Conservation (phyloP, 1,140 invertebrate genomes). For the Drosophila guanche region DNA sequence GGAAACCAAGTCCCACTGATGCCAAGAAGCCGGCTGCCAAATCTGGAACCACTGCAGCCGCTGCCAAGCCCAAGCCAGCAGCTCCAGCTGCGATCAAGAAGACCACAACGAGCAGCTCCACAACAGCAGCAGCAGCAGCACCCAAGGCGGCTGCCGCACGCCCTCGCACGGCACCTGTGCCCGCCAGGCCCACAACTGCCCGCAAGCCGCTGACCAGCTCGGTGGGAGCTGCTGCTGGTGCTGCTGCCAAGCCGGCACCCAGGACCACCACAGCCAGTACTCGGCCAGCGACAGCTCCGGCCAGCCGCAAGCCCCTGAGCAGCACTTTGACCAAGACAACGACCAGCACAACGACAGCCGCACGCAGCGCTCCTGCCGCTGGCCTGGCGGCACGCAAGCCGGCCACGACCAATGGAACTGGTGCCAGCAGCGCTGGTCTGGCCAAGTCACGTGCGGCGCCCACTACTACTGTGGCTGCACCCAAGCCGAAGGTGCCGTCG, state of each 20-base stretch:
- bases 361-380: slow-evolving; percentile 8
- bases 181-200: slow-evolving; percentile 9
- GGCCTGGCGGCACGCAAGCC: slow-evolving; percentile 36
- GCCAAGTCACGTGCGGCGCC: slow-evolving; percentile 34
- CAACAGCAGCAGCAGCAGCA: slow-evolving; percentile 18
- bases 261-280: slow-evolving; percentile 28
- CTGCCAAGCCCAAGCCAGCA: slow-evolving; percentile 43
- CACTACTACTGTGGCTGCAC: slow-evolving; percentile 14
- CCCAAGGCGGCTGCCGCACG: slow-evolving; percentile 40
- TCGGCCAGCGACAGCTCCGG: slow-evolving; percentile 56
- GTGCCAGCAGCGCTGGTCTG: slow-evolving; percentile 9
- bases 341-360: slow-evolving; percentile 7
- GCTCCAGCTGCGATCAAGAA: slow-evolving; percentile 32
- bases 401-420: slow-evolving; percentile 6
- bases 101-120: slow-evolving; percentile 16
- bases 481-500: slow-evolving; percentile 64
- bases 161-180: slow-evolving; percentile 65
- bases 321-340: slow-evolving; percentile 25
- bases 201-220: slow-evolving; percentile 59
- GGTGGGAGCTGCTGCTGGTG: slow-evolving; percentile 10
- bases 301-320: slow-evolving; percentile 21
- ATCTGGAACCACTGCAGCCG: background rate
- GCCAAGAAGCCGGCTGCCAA: slow-evolving; percentile 53
- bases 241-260: slow-evolving; percentile 35
- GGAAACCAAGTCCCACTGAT: slow-evolving; percentile 38